Evolutionary conservation across 2,888 invertebrate species (phyloP).

Genomic region (Fragum sueziense): DNA sequence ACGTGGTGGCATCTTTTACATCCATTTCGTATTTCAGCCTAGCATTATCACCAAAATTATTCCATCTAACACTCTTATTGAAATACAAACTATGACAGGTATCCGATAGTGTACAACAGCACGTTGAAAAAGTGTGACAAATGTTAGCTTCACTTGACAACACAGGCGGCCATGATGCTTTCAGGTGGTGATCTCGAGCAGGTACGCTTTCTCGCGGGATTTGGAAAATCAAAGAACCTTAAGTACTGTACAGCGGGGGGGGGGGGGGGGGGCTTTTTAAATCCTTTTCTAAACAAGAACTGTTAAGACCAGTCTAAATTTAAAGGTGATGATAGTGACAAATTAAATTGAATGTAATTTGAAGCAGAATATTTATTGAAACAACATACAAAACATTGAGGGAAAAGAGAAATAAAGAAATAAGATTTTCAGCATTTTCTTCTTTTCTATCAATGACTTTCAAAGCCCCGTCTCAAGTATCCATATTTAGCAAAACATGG

Average conservation of each 20-base stretch:
- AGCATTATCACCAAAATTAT: constrained; percentile 36
- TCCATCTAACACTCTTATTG: constrained; percentile 22
- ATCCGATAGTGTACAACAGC: constrained; percentile 11
- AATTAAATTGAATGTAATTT: too few species aligned
- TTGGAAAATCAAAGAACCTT: constrained; percentile 17
- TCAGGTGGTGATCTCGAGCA: constrained; percentile 48
- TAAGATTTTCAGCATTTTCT: neutral
- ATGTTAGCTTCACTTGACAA: constrained; percentile 75
- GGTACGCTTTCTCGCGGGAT: constrained; percentile 60
- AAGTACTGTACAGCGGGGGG: neutral
- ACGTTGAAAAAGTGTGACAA: constrained; percentile 48
- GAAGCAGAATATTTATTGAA: too few species aligned
- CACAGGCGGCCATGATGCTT: constrained; percentile 72
- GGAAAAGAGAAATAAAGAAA: too few species aligned
- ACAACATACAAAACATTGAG: too few species aligned
- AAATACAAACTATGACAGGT: constrained; percentile 26
- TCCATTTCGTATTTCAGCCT: constrained; percentile 55
- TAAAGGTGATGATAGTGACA: too few species aligned
- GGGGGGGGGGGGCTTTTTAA: too few species aligned
- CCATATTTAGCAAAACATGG: too few species aligned
- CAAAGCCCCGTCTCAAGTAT: neutral
- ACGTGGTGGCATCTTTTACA: constrained; percentile 69
- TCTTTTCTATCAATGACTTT: neutral
- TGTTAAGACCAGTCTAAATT: too few species aligned
- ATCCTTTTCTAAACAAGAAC: too few species aligned